Conservation (phyloP, 2,113 vertebrate genomes). For the Laterallus jamaicensis region DNA sequence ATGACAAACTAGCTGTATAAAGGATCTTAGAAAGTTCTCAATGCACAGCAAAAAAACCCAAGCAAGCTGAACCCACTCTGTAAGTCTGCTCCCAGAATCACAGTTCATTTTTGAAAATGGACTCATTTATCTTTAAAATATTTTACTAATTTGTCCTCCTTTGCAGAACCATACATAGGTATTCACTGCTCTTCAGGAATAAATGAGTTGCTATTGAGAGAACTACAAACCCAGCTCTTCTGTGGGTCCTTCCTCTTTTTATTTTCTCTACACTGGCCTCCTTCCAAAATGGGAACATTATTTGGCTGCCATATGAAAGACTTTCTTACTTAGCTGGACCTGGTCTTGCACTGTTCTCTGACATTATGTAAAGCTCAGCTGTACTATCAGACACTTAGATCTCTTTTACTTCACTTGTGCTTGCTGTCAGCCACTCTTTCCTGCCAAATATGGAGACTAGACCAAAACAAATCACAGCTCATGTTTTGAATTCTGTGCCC, state of each 20-base stretch:
- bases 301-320: slow-evolving; percentile 9
- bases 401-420: background rate
- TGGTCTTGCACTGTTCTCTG: background rate
- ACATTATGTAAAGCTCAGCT: slow-evolving; percentile 1
- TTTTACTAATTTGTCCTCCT: background rate
- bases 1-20: background rate
- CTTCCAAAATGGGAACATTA: background rate
- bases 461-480: slow-evolving; percentile 39
- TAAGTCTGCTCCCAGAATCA: background rate
- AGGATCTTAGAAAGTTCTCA: background rate
- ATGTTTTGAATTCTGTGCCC: slow-evolving; percentile 13
- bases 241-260: background rate
- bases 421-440: slow-evolving; percentile 31
- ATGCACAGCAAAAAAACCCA: fast-evolving
- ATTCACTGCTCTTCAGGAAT: background rate
- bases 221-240: background rate
- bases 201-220: background rate
- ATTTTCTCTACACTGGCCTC: background rate
- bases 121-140: background rate
- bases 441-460: slow-evolving; percentile 11
- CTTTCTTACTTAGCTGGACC: slow-evolving; percentile 2
- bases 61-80: background rate
- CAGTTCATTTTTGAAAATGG: background rate
- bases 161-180: background rate
- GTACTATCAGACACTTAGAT: slow-evolving; percentile 9